phyloP scores from a whole-genome alignment of 2,113 vertebrate species.

The Rallus limicola region DNA sequence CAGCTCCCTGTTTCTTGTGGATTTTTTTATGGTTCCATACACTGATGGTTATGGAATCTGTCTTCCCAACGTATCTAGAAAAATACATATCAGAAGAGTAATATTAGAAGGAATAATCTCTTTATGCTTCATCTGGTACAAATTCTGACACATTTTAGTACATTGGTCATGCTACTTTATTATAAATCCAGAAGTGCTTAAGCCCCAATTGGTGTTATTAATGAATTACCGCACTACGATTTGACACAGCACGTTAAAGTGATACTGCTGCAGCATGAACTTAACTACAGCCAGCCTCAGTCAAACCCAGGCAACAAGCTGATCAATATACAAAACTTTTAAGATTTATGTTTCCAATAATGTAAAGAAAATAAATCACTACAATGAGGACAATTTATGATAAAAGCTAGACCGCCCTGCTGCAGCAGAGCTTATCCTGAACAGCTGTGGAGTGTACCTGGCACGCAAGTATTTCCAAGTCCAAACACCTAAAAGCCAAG shows the following conservation, averaged over 20 bases:
- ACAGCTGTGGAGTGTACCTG: neutral
- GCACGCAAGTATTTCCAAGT: neutral
- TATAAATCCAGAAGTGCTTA: constrained; percentile 28
- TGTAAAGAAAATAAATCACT: neutral
- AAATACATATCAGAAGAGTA: neutral
- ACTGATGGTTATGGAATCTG: constrained; percentile 97
- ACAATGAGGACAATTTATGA: neutral
- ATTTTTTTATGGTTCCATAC: constrained; percentile 99
- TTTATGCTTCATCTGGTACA: neutral
- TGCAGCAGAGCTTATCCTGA: neutral
- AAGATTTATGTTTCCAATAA: neutral
- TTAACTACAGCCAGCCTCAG: constrained; percentile 42
- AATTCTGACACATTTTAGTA: constrained; percentile 1
- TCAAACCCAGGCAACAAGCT: constrained; percentile 28
- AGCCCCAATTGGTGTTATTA: constrained; percentile 39
- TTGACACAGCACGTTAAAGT: constrained; percentile 45
- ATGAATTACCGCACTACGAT: constrained; percentile 34
- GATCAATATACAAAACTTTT: neutral
- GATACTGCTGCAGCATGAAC: constrained; percentile 44
- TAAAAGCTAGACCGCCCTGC: neutral
- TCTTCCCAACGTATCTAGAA: constrained; percentile 93
- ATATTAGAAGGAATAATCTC: neutral
- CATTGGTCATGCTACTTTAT: constrained; percentile 10
- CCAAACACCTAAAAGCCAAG: neutral
- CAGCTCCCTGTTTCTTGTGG: constrained; percentile 96